These are phyloP conservation scores for Patella vulgata DNA, from an alignment of 1,140 invertebrate genomes.

Conservation along the genomic window DNA sequence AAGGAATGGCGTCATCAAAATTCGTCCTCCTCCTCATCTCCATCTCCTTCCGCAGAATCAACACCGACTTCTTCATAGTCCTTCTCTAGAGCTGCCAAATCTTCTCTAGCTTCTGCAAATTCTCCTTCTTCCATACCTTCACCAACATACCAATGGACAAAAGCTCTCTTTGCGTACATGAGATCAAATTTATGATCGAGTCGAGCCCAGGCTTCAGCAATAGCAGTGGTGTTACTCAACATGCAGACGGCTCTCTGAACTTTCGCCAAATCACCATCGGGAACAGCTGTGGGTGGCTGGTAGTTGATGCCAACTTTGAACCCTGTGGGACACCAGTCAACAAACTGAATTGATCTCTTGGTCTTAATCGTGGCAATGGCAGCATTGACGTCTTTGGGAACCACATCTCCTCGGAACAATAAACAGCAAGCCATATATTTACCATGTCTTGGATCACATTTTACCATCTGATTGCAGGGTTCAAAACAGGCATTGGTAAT, in stretches of 20 bases:
- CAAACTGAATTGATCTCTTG: slow-evolving; percentile 77
- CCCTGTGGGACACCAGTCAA: slow-evolving; percentile 90
- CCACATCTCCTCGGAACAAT: slow-evolving; percentile 60
- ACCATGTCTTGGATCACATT: slow-evolving; percentile 86
- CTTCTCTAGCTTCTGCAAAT: slow-evolving; percentile 81
- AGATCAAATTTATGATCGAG: slow-evolving; percentile 55
- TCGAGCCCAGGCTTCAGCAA: slow-evolving; percentile 69
- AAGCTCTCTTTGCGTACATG: slow-evolving; percentile 49
- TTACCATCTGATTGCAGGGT: slow-evolving; percentile 85
- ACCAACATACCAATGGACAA: slow-evolving; percentile 56
- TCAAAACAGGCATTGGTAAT: slow-evolving; percentile 83
- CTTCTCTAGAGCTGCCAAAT: slow-evolving; percentile 68
- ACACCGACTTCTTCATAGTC: slow-evolving; percentile 85
- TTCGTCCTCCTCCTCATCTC: slow-evolving; percentile 71
- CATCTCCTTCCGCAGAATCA: slow-evolving; percentile 75
- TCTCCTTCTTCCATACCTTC: slow-evolving; percentile 77
- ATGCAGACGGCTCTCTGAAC: slow-evolving; percentile 76
- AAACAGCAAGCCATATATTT: slow-evolving; percentile 84
- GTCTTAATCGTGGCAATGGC: slow-evolving; percentile 86
- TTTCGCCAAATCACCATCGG: slow-evolving; percentile 75
- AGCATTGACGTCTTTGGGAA: slow-evolving; percentile 86
- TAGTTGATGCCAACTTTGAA: slow-evolving; percentile 50
- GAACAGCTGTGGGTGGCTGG: slow-evolving; percentile 75
- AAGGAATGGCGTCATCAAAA: too few species aligned
- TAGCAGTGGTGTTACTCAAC: slow-evolving; percentile 84